phyloP scores from a whole-genome alignment of 1,140 invertebrate species.

The Lethocerus indicus region DNA sequence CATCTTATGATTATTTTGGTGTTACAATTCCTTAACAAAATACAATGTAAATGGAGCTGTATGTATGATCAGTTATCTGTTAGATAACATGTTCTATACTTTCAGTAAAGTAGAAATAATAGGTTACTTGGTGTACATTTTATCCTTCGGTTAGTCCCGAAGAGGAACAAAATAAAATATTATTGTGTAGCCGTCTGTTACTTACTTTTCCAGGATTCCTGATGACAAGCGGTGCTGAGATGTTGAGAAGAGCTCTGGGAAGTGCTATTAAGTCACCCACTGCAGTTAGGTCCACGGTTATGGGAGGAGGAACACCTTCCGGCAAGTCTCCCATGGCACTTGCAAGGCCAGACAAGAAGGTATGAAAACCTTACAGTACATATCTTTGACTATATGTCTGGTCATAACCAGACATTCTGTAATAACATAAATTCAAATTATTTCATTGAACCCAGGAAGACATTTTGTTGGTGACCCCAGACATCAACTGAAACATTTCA shows the following conservation, averaged over 20 bases:
- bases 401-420: not conserved
- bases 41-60: no score
- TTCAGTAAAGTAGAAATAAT: no score
- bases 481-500: not conserved
- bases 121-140: no score
- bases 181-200: not conserved
- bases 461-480: not conserved
- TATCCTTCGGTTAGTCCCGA: not conserved
- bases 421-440: not conserved
- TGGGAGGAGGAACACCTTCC: no score
- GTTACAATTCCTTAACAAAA: no score
- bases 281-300: slow-evolving; percentile 5
- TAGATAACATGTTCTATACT: no score
- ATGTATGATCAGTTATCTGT: no score
- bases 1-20: no score
- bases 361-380: slow-evolving; percentile 6
- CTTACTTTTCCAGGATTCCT: slow-evolving; percentile 23
- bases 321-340: slow-evolving; percentile 11
- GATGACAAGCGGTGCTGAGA: slow-evolving; percentile 52
- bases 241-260: slow-evolving; percentile 47
- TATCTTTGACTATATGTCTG: slow-evolving; percentile 1
- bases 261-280: slow-evolving; percentile 23
- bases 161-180: not conserved
- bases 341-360: slow-evolving; percentile 18
- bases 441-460: not conserved